Conservation (phyloP, 2,113 vertebrate genomes). For the Andinoacara biseriatus region DNA sequence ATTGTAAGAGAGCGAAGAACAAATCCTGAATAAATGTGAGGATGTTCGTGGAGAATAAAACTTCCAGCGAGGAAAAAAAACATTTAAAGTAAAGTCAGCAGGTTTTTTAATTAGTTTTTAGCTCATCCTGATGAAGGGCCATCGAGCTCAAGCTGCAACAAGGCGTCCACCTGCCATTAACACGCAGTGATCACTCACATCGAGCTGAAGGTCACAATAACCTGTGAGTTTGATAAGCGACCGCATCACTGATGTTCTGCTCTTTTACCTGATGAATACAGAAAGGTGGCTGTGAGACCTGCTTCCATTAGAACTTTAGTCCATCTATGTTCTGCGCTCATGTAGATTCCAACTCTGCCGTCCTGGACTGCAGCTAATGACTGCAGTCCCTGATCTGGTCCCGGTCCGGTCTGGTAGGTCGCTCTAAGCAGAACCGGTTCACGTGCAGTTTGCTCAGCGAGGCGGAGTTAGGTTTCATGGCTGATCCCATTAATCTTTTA, state of each 20-base stretch:
- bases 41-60: too few species aligned
- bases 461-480: neutral
- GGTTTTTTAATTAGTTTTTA: too few species aligned
- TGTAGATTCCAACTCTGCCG: neutral
- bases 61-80: too few species aligned
- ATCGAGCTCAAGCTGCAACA: too few species aligned
- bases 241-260: too few species aligned
- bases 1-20: too few species aligned
- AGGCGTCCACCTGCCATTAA: too few species aligned
- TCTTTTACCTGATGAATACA: neutral
- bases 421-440: neutral
- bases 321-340: neutral
- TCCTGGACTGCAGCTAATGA: neutral
- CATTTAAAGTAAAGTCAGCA: too few species aligned
- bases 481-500: neutral
- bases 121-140: too few species aligned
- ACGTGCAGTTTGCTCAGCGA: rapidly evolving
- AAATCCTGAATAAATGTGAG: too few species aligned
- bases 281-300: neutral
- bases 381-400: too few species aligned
- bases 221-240: neutral
- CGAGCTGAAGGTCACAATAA: neutral
- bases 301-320: neutral
- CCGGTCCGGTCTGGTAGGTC: neutral
- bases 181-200: too few species aligned